phyloP scores from a whole-genome alignment of 2,797 vertebrate genomes.

The Pseudochromis fuscus region DNA sequence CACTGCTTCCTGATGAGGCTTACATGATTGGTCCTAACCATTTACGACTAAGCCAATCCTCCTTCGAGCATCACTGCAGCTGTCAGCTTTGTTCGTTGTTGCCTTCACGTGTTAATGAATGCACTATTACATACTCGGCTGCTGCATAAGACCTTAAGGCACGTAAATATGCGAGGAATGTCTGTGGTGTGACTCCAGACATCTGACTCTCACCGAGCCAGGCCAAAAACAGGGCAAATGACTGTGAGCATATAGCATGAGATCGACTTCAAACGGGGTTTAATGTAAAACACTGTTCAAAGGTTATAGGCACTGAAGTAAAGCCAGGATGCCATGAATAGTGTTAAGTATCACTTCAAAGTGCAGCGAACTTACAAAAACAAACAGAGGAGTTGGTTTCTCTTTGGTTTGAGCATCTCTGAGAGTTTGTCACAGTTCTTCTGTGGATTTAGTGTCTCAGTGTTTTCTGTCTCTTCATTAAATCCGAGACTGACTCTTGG shows the following conservation, averaged over 20 bases:
- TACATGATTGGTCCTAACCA: background rate
- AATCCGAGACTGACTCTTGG: background rate
- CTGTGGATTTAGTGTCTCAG: background rate
- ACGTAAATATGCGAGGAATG: constrained; percentile 61
- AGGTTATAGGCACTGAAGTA: background rate
- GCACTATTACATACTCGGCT: background rate
- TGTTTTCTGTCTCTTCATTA: background rate
- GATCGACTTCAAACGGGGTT: constrained; percentile 12
- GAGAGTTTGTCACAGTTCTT: background rate
- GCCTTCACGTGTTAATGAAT: background rate
- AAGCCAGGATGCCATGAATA: no score
- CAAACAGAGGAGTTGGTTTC: background rate
- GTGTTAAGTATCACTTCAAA: background rate
- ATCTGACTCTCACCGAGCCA: constrained; percentile 50
- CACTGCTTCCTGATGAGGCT: background rate
- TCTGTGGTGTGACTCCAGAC: constrained; percentile 51
- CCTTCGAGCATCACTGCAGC: background rate
- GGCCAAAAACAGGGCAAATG: constrained; percentile 3
- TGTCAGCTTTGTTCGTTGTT: constrained; percentile 18
- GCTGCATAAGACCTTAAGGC: constrained; percentile 12
- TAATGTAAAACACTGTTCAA: background rate
- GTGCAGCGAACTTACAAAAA: background rate
- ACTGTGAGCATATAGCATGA: background rate
- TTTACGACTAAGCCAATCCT: background rate
- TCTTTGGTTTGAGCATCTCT: background rate